phyloP scores from a whole-genome alignment of 2,888 invertebrate species.

The Patella ulyssiponensis region DNA sequence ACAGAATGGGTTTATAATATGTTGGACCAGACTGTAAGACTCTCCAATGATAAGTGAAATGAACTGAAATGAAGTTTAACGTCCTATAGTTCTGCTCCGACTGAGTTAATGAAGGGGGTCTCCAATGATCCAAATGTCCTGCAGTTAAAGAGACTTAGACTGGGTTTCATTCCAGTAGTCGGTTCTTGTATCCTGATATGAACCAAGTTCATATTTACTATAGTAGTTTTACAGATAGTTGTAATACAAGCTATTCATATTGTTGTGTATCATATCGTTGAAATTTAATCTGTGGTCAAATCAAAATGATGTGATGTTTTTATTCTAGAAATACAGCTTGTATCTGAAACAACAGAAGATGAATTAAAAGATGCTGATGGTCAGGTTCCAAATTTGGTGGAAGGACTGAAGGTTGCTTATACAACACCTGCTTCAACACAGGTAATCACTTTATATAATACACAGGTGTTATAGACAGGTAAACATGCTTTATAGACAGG shows the following conservation, averaged over 20 bases:
- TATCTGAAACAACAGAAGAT: slow-evolving; percentile 80
- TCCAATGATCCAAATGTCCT: too few species aligned
- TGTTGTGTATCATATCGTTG: not conserved
- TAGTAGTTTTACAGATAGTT: too few species aligned
- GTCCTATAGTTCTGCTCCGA: too few species aligned
- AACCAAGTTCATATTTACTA: too few species aligned
- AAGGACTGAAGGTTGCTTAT: slow-evolving; percentile 81
- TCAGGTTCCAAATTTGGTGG: slow-evolving; percentile 69
- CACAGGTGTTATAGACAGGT: not conserved
- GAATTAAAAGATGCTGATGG: slow-evolving; percentile 70
- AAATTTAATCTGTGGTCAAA: not conserved
- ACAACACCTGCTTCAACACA: slow-evolving; percentile 75
- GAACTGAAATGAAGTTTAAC: too few species aligned
- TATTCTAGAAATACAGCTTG: slow-evolving; percentile 73
- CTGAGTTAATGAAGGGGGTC: too few species aligned
- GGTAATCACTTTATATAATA: not conserved
- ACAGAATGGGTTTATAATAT: too few species aligned
- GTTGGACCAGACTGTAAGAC: too few species aligned
- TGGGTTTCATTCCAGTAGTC: too few species aligned
- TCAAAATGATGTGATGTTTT: not conserved
- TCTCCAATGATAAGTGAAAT: too few species aligned
- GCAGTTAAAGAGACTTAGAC: too few species aligned
- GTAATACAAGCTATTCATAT: not conserved
- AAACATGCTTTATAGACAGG: not conserved
- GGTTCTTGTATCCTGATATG: too few species aligned